A percentile compares a stretch with the other conserved stretches of the same genome.
These are phyloP conservation scores for Thereva nobilitata DNA, from an alignment of 2,888 invertebrate species.

Conservation along the genomic window DNA sequence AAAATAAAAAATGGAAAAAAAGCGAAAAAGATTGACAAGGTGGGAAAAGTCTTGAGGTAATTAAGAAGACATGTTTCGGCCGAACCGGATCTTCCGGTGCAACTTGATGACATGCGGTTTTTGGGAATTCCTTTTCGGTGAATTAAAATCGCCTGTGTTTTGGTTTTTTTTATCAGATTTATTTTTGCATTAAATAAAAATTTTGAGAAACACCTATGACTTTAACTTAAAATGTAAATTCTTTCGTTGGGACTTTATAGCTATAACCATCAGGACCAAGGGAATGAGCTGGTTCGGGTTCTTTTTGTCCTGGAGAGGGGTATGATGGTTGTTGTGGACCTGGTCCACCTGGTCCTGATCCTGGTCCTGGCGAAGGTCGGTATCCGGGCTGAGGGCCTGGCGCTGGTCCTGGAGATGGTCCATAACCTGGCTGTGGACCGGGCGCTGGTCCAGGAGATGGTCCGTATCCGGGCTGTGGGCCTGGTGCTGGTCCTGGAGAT, in stretches of 20 bases:
- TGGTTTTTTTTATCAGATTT: slow-evolving; percentile 1
- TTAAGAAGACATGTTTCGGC: too few species aligned
- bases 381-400: neutral
- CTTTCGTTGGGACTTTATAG: slow-evolving; percentile 54
- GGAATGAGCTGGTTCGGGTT: slow-evolving; percentile 38
- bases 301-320: slow-evolving; percentile 5
- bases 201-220: neutral
- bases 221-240: slow-evolving; percentile 48
- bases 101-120: too few species aligned
- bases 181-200: neutral
- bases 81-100: too few species aligned
- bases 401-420: slow-evolving; percentile 1
- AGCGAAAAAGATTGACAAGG: too few species aligned
- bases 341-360: neutral
- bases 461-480: slow-evolving; percentile 17
- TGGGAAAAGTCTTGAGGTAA: too few species aligned
- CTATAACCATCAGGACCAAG: slow-evolving; percentile 55
- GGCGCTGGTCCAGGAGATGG: slow-evolving; percentile 41
- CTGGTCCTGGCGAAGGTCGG: slow-evolving; percentile 3
- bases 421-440: slow-evolving; percentile 11
- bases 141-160: neutral
- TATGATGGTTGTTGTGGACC: neutral
- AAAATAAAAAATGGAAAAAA: too few species aligned
- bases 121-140: too few species aligned
- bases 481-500: slow-evolving; percentile 40